A percentile compares a stretch with the other conserved stretches of the same genome.
phyloP scores from a whole-genome alignment of 2,113 vertebrate genomes.

The Neogobius melanostomus region DNA sequence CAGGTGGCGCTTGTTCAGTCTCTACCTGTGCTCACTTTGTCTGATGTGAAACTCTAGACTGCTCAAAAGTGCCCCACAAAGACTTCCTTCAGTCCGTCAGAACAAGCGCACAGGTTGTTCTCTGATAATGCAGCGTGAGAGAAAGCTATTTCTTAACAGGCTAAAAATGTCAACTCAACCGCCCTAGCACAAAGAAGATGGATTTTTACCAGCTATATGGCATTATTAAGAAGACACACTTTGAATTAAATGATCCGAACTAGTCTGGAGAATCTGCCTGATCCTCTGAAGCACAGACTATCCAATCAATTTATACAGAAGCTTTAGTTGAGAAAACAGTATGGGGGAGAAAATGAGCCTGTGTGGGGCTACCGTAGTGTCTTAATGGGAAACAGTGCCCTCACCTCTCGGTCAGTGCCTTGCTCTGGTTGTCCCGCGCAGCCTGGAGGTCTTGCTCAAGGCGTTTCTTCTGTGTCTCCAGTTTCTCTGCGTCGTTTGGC shows the following conservation, averaged over 20 bases:
- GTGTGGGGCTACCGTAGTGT: no score
- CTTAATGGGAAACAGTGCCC: neutral
- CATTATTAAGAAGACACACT: no score
- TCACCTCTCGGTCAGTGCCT: conserved; percentile 91
- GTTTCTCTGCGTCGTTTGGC: conserved; percentile 84
- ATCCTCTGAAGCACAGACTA: no score
- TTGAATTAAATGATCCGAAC: no score
- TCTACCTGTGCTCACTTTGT: conserved; percentile 7
- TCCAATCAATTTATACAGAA: no score
- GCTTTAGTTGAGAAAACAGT: no score
- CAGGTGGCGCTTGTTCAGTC: neutral
- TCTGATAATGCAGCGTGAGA: neutral
- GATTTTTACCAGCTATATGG: neutral
- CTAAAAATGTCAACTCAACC: conserved; percentile 1
- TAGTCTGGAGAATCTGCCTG: no score
- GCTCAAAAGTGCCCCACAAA: neutral
- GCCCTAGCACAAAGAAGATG: neutral
- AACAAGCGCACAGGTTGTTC: neutral
- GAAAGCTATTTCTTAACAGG: neutral
- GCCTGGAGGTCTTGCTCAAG: conserved; percentile 92
- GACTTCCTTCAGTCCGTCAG: neutral
- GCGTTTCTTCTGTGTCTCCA: conserved; percentile 85
- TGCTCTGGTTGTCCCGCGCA: conserved; percentile 94
- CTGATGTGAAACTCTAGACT: neutral
- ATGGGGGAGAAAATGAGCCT: no score